Base-by-base conservation (phyloP, 2,797 vertebrate species). In the Acanthurus lineatus region DNA sequence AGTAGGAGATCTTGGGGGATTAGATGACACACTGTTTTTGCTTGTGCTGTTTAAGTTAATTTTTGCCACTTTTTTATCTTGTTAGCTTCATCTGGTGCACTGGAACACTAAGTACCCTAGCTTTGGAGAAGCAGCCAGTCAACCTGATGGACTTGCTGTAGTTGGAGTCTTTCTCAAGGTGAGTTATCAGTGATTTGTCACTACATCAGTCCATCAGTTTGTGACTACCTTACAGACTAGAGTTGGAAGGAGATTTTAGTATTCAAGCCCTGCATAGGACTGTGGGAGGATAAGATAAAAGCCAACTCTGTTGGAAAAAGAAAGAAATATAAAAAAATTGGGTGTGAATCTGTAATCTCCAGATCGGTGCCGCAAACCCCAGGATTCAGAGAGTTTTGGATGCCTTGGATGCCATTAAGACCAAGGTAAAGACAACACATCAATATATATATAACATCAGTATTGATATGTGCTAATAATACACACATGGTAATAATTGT, bases 41-140 rank as follows among this genome's bases (percentile, higher is more conserved):
- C 7, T 5, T 44, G 0, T 54, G 19, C 11, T 19, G 45, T 5
- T 10, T 44, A 66, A 10, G 9, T 49, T 64, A n/a, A 47, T 53
- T 9, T 25, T 16, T 52, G 8, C 5, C 10, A 17, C 1, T 51
- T 19, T 51, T 38, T 53, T 32, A 4, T 32, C 14, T 91, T 90
- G 61, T n/a, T 85, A 99, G 98, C 97, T 99, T 73, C 98, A 99
- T 38, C 93, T 99, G 78, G 98, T 99, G 35, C 98, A 99, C 25
- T 99, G 98, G 98, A 99, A 99, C 82, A 95, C 97, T 11, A 98
- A 97, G 77, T 99, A 99, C 78, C 89, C 95, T 9, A 97, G 86
- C 79, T 98, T 98, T 82, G 95, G 93, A 6, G 97, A 98, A 47
- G 97, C 98, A 52, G 96, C 94, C 67, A 86, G 88, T 40, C 89